phyloP scores from a whole-genome alignment of 2,888 invertebrate genomes.

The Torymus auratus region DNA sequence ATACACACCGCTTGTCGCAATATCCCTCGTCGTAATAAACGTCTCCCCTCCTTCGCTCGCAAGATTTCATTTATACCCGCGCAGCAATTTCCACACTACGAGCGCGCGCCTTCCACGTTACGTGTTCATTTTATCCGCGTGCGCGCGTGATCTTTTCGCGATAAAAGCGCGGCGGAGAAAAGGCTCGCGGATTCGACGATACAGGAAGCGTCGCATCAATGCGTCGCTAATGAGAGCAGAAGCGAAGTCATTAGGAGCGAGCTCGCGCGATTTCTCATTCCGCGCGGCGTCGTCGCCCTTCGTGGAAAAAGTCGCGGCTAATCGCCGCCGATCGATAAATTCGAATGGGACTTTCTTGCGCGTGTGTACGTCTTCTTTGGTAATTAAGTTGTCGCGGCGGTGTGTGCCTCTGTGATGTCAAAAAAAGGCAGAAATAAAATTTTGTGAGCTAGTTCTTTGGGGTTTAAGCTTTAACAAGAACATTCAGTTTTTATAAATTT shows the following conservation, averaged over 20 bases:
- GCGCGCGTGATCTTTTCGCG: not conserved
- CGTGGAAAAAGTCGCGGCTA: not conserved
- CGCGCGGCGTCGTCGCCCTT: not conserved
- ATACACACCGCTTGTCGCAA: constrained; percentile 37
- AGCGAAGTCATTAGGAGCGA: not conserved
- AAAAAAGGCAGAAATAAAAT: too few species aligned
- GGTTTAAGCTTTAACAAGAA: too few species aligned
- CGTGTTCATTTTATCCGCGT: not conserved
- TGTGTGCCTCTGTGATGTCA: too few species aligned
- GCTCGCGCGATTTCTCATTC: not conserved
- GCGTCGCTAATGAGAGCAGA: constrained; percentile 18
- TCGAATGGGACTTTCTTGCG: too few species aligned
- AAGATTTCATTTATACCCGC: constrained; percentile 1
- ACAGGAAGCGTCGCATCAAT: constrained; percentile 21
- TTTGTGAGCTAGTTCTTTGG: too few species aligned
- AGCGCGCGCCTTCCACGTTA: not conserved
- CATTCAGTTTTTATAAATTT: too few species aligned
- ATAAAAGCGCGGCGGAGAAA: not conserved
- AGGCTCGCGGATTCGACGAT: constrained; percentile 14
- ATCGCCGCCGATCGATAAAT: too few species aligned
- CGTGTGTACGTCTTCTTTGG: too few species aligned
- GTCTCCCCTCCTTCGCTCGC: constrained; percentile 3
- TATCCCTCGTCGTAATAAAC: constrained; percentile 25
- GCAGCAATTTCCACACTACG: constrained; percentile 23
- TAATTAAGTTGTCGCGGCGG: too few species aligned